Evolutionary conservation across 2,113 vertebrate genomes (phyloP).

Genomic region (Otis tarda): DNA sequence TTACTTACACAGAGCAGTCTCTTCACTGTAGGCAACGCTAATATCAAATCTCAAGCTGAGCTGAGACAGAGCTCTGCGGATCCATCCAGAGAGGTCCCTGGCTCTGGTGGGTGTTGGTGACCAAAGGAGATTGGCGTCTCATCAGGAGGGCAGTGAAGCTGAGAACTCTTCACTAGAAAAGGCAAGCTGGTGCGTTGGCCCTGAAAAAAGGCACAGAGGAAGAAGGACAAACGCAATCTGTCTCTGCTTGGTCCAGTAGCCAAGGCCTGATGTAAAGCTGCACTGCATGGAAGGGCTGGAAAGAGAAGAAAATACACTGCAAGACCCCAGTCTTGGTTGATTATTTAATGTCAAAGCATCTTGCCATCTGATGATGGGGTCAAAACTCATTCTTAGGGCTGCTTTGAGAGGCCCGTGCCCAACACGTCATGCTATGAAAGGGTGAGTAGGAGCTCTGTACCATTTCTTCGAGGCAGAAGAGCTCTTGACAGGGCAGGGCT

Average conservation of each 20-base stretch:
- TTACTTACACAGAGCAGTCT: not conserved
- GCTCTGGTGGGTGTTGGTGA: not conserved
- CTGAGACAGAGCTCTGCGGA: not conserved
- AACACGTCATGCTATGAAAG: rapidly evolving
- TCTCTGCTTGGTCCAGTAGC: not conserved
- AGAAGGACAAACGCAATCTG: not conserved
- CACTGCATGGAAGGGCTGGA: not conserved
- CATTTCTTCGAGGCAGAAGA: not conserved
- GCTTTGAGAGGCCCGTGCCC: not conserved
- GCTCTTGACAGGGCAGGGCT: not conserved
- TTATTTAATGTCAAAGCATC: not conserved
- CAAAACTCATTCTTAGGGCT: not conserved
- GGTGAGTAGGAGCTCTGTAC: not conserved
- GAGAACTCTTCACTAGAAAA: not conserved
- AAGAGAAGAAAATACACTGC: not conserved
- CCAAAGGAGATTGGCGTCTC: not conserved
- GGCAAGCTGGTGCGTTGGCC: not conserved
- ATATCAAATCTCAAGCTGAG: not conserved
- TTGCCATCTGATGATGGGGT: not conserved
- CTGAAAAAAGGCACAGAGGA: not conserved
- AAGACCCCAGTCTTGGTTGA: not conserved
- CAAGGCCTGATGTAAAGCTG: not conserved
- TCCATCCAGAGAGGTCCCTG: not conserved
- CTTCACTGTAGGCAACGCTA: not conserved
- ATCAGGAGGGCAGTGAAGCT: not conserved